Evolutionary conservation across 2,888 invertebrate genomes (phyloP).

Genomic region (Perizoma flavofasciatum): DNA sequence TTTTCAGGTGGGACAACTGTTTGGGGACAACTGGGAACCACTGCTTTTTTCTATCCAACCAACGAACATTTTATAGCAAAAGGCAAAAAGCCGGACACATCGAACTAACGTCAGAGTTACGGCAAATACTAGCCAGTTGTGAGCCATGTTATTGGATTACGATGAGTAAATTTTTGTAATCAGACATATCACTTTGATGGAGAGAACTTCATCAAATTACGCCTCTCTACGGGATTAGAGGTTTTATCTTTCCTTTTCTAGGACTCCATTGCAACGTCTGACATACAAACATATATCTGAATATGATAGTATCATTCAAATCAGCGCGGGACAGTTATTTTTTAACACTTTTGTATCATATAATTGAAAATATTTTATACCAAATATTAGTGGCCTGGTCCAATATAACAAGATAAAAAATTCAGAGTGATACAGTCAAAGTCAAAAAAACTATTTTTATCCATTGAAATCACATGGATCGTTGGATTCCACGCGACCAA

Average conservation of each 20-base stretch:
- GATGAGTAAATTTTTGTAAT: conserved; percentile 25
- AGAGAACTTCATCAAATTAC: conserved; percentile 24
- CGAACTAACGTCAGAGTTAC: neutral
- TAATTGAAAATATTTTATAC: too few relatives aligned
- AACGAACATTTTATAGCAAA: neutral
- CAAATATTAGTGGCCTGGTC: too few relatives aligned
- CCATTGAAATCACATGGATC: too few relatives aligned
- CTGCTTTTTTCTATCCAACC: too few relatives aligned
- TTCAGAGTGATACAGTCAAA: too few relatives aligned
- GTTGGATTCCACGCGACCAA: too few relatives aligned
- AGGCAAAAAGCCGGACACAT: conserved; percentile 3
- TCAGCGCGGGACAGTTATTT: too few relatives aligned
- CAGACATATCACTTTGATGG: conserved; percentile 25
- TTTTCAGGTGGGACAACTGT: too few relatives aligned
- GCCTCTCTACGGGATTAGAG: conserved; percentile 3
- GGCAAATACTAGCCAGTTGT: conserved; percentile 1
- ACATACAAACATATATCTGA: neutral
- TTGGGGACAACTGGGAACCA: too few relatives aligned
- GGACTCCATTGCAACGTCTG: neutral
- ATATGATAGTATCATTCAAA: neutral
- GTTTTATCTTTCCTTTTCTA: conserved; percentile 13
- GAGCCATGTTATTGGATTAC: conserved; percentile 24
- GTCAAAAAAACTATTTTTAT: too few relatives aligned
- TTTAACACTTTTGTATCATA: too few relatives aligned
- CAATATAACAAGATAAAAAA: too few relatives aligned